These are phyloP conservation scores for Sceloporus tristichus DNA, from an alignment of 2,113 vertebrate species.

Conservation along the genomic window DNA sequence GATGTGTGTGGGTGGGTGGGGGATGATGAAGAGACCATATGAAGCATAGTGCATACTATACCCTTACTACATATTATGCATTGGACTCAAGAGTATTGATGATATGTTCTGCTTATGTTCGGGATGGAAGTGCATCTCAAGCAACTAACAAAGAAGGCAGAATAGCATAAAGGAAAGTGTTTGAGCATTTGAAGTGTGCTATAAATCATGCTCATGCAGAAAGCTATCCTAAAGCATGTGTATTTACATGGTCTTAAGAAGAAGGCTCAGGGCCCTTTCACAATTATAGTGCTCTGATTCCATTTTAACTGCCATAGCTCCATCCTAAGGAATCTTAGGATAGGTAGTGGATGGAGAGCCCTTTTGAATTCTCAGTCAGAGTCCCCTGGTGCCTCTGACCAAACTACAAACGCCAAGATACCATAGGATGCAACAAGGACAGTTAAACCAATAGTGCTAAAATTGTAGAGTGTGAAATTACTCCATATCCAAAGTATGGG, in stretches of 20 bases:
- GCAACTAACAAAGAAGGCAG: not conserved
- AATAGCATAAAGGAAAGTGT: not conserved
- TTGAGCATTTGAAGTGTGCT: not conserved
- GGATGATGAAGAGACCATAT: not conserved
- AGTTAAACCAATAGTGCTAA: no score
- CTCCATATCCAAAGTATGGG: not conserved
- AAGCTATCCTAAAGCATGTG: not conserved
- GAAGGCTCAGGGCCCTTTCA: not conserved
- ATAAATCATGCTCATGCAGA: not conserved
- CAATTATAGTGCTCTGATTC: no score
- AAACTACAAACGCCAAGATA: no score
- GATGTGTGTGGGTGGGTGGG: not conserved
- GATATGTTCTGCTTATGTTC: constrained; percentile 1
- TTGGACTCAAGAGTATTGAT: not conserved
- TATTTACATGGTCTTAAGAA: not conserved
- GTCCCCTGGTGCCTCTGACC: no score
- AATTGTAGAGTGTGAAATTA: no score
- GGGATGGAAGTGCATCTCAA: not conserved
- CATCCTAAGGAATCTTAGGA: no score
- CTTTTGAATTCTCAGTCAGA: no score
- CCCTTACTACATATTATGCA: not conserved
- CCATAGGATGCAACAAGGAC: no score
- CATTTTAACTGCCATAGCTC: no score
- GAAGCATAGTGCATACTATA: not conserved
- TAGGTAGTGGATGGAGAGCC: no score